A percentile compares a stretch with the other conserved stretches of the same genome.
Evolutionary conservation across 2,888 invertebrate species (phyloP).

Genomic region (Matsumyia berberina): DNA sequence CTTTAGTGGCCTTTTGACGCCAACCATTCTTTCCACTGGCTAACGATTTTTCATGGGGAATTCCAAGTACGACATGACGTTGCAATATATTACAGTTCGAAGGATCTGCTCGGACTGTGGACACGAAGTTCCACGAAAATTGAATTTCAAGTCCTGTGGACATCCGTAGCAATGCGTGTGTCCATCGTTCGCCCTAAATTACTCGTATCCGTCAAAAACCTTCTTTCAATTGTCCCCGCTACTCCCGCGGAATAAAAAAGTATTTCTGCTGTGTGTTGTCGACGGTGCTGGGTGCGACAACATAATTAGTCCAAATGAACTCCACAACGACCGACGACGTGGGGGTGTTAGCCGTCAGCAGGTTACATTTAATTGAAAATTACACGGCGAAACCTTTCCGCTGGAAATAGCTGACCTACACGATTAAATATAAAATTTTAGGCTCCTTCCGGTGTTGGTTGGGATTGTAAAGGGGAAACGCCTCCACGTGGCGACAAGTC

Average conservation of each 20-base stretch:
- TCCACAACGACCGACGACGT: background rate
- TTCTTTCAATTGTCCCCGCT: too few relatives aligned
- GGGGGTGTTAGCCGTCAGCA: too few relatives aligned
- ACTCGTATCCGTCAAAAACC: constrained; percentile 18
- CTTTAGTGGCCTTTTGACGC: too few relatives aligned
- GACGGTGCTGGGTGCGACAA: background rate
- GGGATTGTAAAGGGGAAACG: background rate
- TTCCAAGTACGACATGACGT: too few relatives aligned
- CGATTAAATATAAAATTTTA: background rate
- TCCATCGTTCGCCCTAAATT: constrained; percentile 22
- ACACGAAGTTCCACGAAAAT: constrained; percentile 6
- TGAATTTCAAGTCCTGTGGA: constrained; percentile 15
- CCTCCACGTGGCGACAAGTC: background rate
- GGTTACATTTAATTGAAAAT: constrained; percentile 45
- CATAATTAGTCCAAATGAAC: constrained; percentile 39
- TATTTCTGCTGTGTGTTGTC: background rate
- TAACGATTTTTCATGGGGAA: too few relatives aligned
- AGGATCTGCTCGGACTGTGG: too few relatives aligned
- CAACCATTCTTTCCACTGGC: too few relatives aligned
- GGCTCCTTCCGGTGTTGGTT: too few relatives aligned
- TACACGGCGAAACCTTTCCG: background rate
- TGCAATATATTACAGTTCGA: too few relatives aligned
- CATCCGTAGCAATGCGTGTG: background rate
- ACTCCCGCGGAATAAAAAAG: background rate
- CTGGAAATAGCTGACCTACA: background rate